Percentiles rank a stretch among this genome's conserved stretches.
phyloP scores from a whole-genome alignment of 2,113 vertebrate species.

The Solenodon paradoxus region DNA sequence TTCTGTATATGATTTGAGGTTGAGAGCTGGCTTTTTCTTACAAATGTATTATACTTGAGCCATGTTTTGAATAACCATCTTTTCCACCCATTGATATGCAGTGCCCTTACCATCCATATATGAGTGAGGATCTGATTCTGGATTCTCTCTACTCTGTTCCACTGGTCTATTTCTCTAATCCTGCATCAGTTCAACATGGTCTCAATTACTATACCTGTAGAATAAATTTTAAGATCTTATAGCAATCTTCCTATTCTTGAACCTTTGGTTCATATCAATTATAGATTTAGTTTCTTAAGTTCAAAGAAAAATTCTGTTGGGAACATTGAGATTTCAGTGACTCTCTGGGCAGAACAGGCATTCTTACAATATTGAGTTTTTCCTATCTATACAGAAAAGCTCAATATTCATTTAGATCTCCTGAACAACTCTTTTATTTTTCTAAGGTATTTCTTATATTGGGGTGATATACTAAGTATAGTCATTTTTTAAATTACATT shows the following conservation, averaged over 20 bases:
- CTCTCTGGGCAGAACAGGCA: not conserved
- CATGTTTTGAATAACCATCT: not conserved
- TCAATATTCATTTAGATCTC: not conserved
- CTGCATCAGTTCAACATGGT: not conserved
- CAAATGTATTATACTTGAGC: not conserved
- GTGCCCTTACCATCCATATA: not conserved
- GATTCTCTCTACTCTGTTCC: not conserved
- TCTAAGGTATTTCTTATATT: not conserved
- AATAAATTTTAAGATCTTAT: not conserved
- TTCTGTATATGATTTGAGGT: not conserved
- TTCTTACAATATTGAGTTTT: not conserved
- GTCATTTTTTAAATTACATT: not conserved
- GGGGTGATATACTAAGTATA: not conserved
- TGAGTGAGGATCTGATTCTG: not conserved
- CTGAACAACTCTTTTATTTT: constrained; percentile 5
- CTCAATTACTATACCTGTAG: not conserved
- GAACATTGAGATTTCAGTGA: not conserved
- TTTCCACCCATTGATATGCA: not conserved
- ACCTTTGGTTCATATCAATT: not conserved
- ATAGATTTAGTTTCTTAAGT: not conserved
- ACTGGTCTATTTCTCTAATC: not conserved
- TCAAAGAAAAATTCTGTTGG: not conserved
- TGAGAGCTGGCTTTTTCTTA: not conserved
- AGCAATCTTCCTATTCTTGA: not conserved
- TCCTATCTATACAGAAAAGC: not conserved